Conservation (phyloP, 2,113 vertebrate species). For the Strix aluco region DNA sequence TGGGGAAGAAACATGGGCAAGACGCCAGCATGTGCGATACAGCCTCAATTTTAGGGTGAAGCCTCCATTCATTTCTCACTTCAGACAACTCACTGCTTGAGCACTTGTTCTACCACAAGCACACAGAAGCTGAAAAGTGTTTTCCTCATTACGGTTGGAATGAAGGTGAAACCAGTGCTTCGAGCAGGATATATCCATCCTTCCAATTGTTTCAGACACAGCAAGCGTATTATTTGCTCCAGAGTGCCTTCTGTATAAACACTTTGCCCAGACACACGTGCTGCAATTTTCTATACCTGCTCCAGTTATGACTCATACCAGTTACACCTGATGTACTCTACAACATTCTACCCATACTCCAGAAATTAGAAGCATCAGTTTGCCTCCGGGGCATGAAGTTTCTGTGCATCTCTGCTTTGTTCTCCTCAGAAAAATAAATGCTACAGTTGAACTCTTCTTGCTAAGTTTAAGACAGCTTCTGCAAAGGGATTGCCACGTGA, state of each 20-base stretch:
- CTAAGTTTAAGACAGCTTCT: neutral
- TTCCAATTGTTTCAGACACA: neutral
- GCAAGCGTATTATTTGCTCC: neutral
- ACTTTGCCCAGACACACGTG: neutral
- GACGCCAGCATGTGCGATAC: fast-evolving
- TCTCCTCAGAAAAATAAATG: neutral
- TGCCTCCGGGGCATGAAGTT: neutral
- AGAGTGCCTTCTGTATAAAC: neutral
- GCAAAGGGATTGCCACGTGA: fast-evolving
- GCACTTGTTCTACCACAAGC: neutral
- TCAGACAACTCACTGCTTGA: neutral
- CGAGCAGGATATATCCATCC: neutral
- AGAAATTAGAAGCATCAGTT: neutral
- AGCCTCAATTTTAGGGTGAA: neutral
- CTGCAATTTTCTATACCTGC: neutral
- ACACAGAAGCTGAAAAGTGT: neutral
- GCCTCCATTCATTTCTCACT: neutral
- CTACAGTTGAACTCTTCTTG: neutral
- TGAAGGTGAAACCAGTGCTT: neutral
- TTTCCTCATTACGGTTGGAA: neutral
- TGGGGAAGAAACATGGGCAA: neutral
- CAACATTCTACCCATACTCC: too few species aligned
- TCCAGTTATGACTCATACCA: neutral
- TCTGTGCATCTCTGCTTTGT: neutral
- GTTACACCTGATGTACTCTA: neutral